Percentiles rank a stretch among this genome's conserved stretches.
Evolutionary conservation across 2,797 vertebrate species (phyloP).

Genomic region (Pogoniulus pusillus): DNA sequence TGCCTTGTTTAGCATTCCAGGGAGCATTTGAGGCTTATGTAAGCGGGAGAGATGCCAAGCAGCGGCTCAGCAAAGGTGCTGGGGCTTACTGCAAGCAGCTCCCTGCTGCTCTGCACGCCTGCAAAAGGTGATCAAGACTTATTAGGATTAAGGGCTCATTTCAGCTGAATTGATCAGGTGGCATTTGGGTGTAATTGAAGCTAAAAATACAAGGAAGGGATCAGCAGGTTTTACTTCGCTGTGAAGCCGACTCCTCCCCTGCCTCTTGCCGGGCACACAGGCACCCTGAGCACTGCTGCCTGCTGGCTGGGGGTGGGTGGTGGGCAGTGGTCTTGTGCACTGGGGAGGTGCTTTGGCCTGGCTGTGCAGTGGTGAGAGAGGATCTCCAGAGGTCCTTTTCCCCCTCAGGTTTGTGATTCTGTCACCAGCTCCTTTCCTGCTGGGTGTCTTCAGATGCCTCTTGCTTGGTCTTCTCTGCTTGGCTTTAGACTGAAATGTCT

Average conservation of each 20-base stretch:
- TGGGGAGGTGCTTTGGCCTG: neutral
- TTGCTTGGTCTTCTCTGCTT: too few relatives aligned
- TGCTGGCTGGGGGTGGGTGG: neutral
- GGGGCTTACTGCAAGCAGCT: neutral
- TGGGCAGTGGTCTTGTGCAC: neutral
- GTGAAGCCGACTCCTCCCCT: neutral
- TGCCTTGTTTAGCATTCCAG: neutral
- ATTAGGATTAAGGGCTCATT: constrained; percentile 54
- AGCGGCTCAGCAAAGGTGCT: constrained; percentile 1
- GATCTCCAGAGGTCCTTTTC: too few relatives aligned
- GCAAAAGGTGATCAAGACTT: constrained; percentile 54
- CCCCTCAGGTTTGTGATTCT: too few relatives aligned
- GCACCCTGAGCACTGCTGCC: neutral
- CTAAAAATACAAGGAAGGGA: constrained; percentile 31
- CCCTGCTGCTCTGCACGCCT: neutral
- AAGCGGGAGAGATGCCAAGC: neutral
- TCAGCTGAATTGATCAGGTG: constrained; percentile 46
- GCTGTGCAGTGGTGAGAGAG: too few relatives aligned
- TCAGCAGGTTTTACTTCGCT: constrained; percentile 19
- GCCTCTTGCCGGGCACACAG: neutral
- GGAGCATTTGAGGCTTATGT: neutral
- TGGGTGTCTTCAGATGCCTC: too few relatives aligned
- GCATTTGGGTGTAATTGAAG: constrained; percentile 45
- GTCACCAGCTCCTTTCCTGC: too few relatives aligned
- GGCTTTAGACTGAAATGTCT: too few relatives aligned